Conservation (phyloP, 2,113 vertebrate genomes). For the Ornithorhynchus anatinus region DNA sequence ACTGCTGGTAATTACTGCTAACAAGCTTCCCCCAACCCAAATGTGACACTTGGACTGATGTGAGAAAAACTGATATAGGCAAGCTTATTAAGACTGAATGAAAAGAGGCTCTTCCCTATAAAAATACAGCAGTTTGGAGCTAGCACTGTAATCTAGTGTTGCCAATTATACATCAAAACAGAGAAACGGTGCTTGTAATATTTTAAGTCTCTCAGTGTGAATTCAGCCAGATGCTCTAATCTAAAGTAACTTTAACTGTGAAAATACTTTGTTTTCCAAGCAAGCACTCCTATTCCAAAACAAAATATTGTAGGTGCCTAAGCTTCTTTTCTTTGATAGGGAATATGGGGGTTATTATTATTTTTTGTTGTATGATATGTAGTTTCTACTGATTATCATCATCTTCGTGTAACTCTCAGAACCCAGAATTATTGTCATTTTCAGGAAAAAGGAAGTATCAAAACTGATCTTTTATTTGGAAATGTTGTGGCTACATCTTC, state of each 20-base stretch:
- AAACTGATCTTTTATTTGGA: not conserved
- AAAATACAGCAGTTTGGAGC: conserved; percentile 70
- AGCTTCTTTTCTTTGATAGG: conserved; percentile 23
- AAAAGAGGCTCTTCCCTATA: conserved; percentile 65
- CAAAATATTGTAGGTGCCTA: conserved; percentile 56
- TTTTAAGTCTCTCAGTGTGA: conserved; percentile 57
- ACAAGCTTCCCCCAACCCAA: conserved; percentile 77
- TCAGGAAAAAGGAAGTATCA: not conserved
- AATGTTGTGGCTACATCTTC: not conserved
- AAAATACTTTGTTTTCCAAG: conserved; percentile 59
- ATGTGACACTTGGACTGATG: conserved; percentile 78
- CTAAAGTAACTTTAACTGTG: conserved; percentile 60
- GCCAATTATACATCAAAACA: conserved; percentile 70
- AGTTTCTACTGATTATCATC: not conserved
- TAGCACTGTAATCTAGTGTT: conserved; percentile 77
- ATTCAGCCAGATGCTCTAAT: conserved; percentile 55
- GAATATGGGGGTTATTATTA: conserved; percentile 7
- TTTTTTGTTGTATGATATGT: not conserved
- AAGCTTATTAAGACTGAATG: conserved; percentile 77
- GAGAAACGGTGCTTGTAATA: conserved; percentile 73
- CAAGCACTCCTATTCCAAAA: conserved; percentile 46
- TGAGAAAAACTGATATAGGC: conserved; percentile 77
- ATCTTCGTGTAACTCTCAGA: conserved; percentile 15
- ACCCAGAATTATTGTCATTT: conserved; percentile 4
- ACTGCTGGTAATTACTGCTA: conserved; percentile 88